Base-by-base conservation (phyloP, 2,888 invertebrate genomes). In the Subacronicta megacephala region DNA sequence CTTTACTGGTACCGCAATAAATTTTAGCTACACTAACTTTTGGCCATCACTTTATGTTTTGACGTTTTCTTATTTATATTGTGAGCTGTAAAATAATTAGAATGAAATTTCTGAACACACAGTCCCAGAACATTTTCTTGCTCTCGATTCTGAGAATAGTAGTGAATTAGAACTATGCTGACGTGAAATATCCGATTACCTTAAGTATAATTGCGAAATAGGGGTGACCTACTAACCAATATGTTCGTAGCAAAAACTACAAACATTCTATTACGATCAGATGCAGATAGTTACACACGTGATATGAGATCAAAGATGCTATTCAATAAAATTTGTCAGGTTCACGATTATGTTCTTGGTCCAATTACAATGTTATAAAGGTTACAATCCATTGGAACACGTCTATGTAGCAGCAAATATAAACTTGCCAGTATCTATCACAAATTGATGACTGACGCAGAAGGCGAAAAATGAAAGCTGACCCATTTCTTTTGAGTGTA, bases 401-500 rank as follows among this genome's bases (percentile, higher is more conserved):
- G 41, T 52, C 47, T 66, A 47, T 3, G 44, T 40, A 57, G 35
- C 53, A 23, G 73, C 60, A 81, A 75, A 73, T 45, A 57, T 56
- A 72, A 64, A 53, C 61, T 73, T 64, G 71, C 64, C 52, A 70
- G 71, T 72, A 62, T 75, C 58, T 67, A 77, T 77, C 58, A 57
- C 53, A 55, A 72, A 80, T 81, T 75, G 77, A 78, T 77, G 83
- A 75, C 82, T 89, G 90, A 90, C 87, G 89, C 81, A 84, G 81
- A 81, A 68, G 69, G 75, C 82, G 79, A 88, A 90, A 88, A 84
- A 83, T 75, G 83, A 84, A 84, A 84, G 78, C 76, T 89, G 92
- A 87, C 92, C 93, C 87, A 91, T 90, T 90, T 92, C 84, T 86
- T 85, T 82, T 75, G 81, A 83, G 82, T 75, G 76, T 82, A 79